A percentile compares a stretch with the other conserved stretches of the same genome.
Evolutionary conservation across 1,140 invertebrate genomes (phyloP).

Genomic region (Hetaerina americana): DNA sequence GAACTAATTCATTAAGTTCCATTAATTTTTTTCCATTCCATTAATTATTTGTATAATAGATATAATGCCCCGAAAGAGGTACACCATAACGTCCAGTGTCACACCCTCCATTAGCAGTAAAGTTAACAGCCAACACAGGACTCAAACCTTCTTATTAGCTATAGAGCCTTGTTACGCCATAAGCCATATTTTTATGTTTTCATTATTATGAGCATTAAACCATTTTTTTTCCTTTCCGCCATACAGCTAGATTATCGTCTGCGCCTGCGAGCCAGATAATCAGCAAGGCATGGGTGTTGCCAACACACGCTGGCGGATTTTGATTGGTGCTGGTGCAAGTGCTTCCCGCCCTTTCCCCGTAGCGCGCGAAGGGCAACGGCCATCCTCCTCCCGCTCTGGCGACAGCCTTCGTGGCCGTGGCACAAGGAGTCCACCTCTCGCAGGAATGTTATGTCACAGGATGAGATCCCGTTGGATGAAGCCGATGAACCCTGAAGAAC

Average conservation of each 20-base stretch:
- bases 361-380: background rate
- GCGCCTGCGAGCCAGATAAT: background rate
- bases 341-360: background rate
- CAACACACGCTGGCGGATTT: background rate
- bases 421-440: background rate
- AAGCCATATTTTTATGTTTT: background rate
- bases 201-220: background rate
- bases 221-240: background rate
- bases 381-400: background rate
- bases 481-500: background rate
- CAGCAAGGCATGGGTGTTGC: background rate
- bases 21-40: too few relatives aligned
- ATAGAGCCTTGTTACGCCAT: background rate
- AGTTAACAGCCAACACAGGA: background rate
- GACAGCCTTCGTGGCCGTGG: background rate
- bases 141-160: background rate
- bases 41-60: too few relatives aligned
- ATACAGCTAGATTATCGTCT: too few relatives aligned
- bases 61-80: too few relatives aligned
- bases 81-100: too few relatives aligned
- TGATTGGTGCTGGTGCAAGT: background rate
- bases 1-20: too few relatives aligned
- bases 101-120: too few relatives aligned
- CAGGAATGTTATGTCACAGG: background rate
- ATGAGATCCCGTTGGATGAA: background rate